Conservation (phyloP, 2,797 vertebrate species). For the Eulemur mongoz region DNA sequence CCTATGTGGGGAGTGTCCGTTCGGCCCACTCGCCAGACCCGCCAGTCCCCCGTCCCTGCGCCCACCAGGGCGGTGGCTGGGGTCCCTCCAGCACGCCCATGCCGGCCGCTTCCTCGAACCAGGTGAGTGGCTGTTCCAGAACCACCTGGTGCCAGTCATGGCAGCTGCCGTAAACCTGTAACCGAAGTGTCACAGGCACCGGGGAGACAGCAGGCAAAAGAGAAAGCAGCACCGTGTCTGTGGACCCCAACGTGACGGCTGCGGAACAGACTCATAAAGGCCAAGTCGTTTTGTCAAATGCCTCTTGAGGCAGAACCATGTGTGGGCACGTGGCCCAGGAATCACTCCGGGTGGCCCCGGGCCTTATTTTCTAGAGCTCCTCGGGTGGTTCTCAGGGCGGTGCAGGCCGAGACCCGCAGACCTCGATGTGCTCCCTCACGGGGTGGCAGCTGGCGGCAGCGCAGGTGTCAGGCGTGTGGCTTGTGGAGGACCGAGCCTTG, state of each 20-base stretch:
- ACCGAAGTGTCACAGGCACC: too few species aligned
- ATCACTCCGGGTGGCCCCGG: neutral
- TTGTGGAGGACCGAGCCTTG: fast-evolving
- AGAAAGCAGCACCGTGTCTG: fast-evolving
- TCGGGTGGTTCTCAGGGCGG: neutral
- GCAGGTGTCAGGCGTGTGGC: fast-evolving
- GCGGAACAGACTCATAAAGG: neutral
- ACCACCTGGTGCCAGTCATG: neutral
- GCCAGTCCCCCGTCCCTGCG: neutral
- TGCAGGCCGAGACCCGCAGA: fast-evolving
- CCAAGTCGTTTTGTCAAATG: neutral
- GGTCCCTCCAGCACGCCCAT: too few species aligned
- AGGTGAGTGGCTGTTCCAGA: neutral
- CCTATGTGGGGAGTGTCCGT: fast-evolving
- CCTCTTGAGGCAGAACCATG: neutral
- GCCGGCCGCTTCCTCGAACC: neutral
- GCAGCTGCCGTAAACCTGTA: fast-evolving
- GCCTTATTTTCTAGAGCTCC: neutral
- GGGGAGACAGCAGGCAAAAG: fast-evolving
- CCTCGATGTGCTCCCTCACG: neutral
- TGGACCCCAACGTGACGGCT: neutral
- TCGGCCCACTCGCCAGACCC: neutral
- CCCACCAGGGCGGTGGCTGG: fast-evolving
- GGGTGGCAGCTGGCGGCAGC: fast-evolving
- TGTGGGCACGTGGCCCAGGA: neutral